phyloP scores from a whole-genome alignment of 2,888 invertebrate genomes.

The Nemapogon koenigi region DNA sequence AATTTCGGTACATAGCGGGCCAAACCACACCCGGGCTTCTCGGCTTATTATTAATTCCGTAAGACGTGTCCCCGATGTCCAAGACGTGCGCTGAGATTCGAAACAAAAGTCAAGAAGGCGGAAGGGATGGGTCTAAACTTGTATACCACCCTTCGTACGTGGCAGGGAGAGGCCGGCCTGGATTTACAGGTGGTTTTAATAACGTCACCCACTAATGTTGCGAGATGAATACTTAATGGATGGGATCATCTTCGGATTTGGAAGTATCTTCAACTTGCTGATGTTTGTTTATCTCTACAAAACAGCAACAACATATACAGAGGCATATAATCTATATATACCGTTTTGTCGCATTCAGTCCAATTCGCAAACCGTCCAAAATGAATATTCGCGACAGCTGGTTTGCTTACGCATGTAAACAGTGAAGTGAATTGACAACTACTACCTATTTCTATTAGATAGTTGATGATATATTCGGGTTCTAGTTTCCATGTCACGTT shows the following conservation, averaged over 20 bases:
- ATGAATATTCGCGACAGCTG: no score
- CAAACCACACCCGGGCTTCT: slow-evolving; percentile 58
- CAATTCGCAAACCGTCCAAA: no score
- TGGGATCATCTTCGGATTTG: slow-evolving; percentile 39
- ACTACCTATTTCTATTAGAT: no score
- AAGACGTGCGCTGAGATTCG: slow-evolving; percentile 64
- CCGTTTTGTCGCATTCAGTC: no score
- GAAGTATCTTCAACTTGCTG: no score
- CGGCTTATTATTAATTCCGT: slow-evolving; percentile 67
- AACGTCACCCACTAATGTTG: slow-evolving; percentile 57
- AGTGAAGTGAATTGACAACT: no score
- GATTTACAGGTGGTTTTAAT: slow-evolving; percentile 65
- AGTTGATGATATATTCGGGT: no score
- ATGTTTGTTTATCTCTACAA: no score
- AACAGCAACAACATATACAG: no score
- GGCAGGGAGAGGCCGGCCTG: slow-evolving; percentile 12
- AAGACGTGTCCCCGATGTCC: slow-evolving; percentile 67
- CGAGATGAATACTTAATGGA: slow-evolving; percentile 63
- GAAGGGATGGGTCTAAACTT: slow-evolving; percentile 32
- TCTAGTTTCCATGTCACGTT: no score
- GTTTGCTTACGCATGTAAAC: no score
- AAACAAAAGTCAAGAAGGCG: slow-evolving; percentile 61
- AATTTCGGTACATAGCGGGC: slow-evolving; percentile 61
- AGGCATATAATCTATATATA: no score
- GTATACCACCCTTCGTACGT: slow-evolving; percentile 26